These are phyloP conservation scores for Gymnorhina tibicen DNA, from an alignment of 2,113 vertebrate genomes.

Conservation along the genomic window DNA sequence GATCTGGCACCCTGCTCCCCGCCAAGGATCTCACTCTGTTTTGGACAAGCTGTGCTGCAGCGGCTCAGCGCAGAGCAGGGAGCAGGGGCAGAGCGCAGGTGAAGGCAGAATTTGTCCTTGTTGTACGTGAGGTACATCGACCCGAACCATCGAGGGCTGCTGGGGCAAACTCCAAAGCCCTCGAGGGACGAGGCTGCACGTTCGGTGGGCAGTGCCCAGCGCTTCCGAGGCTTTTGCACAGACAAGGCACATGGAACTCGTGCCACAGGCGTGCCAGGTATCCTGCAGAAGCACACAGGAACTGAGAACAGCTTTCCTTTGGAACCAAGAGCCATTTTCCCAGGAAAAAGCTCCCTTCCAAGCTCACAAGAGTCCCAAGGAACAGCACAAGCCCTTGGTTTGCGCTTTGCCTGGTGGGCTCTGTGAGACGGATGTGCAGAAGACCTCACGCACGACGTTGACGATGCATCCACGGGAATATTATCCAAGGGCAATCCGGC, in stretches of 20 bases:
- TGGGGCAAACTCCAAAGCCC: neutral
- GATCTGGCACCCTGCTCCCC: neutral
- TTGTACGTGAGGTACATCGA: rapidly evolving
- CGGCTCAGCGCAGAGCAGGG: neutral
- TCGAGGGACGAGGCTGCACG: rapidly evolving
- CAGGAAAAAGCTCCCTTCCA: neutral
- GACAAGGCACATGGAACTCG: rapidly evolving
- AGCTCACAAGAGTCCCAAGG: neutral
- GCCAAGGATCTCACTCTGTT: neutral
- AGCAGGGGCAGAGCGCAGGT: neutral
- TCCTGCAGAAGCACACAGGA: neutral
- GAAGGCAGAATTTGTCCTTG: neutral
- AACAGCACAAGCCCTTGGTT: neutral
- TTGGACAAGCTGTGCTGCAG: neutral
- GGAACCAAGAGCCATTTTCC: neutral
- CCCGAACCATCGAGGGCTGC: neutral
- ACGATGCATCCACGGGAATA: rapidly evolving
- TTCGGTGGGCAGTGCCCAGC: neutral
- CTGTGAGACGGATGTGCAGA: neutral
- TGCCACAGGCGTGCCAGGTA: neutral
- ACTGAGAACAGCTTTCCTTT: neutral
- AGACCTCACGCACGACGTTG: rapidly evolving
- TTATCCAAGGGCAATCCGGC: neutral
- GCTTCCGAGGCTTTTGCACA: neutral
- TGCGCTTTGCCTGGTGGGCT: neutral